phyloP scores from a whole-genome alignment of 2,888 invertebrate species.

The Morinoia aosen region DNA sequence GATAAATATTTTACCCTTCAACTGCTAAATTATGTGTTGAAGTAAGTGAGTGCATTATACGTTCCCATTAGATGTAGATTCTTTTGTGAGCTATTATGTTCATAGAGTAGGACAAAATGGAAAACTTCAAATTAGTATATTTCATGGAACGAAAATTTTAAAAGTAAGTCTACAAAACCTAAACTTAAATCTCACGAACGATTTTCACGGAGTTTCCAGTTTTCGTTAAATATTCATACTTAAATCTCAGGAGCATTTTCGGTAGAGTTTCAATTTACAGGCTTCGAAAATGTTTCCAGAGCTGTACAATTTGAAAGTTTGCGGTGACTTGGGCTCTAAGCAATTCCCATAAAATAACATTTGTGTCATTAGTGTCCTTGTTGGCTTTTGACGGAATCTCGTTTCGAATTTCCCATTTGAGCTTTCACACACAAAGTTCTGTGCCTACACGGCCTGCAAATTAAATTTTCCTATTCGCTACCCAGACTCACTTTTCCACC shows the following conservation, averaged over 20 bases:
- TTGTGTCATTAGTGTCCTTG: not conserved
- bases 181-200: too few species aligned
- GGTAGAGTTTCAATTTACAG: not conserved
- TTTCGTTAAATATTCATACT: not conserved
- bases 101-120: too few species aligned
- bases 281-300: not conserved
- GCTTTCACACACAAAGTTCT: not conserved
- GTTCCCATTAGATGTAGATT: too few species aligned
- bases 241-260: not conserved
- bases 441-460: not conserved
- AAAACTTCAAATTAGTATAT: too few species aligned
- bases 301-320: not conserved
- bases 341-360: not conserved
- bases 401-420: not conserved
- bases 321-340: not conserved
- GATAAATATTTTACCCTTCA: too few species aligned
- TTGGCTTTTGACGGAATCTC: not conserved
- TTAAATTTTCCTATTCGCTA: not conserved
- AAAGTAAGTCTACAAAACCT: too few species aligned
- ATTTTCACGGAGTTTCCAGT: not conserved
- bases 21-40: too few species aligned
- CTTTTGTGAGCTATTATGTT: too few species aligned
- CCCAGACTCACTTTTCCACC: not conserved
- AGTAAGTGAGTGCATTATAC: too few species aligned
- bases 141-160: too few species aligned